Conservation (phyloP, 2,888 invertebrate genomes). For the Nemoura dubitans region DNA sequence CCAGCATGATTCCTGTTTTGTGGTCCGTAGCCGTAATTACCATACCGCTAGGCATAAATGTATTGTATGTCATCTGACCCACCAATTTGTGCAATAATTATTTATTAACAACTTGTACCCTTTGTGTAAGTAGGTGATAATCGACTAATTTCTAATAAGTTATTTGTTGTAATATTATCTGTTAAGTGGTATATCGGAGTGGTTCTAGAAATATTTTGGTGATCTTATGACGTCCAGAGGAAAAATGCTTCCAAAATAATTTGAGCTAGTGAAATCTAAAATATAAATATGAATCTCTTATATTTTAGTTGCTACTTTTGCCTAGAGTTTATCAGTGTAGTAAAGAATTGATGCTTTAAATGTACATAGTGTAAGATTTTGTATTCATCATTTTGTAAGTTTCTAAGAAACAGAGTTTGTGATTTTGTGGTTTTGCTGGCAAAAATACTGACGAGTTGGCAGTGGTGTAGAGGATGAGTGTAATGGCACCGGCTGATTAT, state of each 20-base stretch:
- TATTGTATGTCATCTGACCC: background rate
- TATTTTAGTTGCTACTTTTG: background rate
- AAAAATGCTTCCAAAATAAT: background rate
- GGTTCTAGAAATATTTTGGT: background rate
- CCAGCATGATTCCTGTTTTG: background rate
- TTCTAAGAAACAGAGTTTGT: background rate
- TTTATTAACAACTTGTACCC: background rate
- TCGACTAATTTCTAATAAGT: background rate
- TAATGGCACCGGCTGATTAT: background rate
- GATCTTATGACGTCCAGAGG: background rate
- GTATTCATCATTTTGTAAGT: background rate
- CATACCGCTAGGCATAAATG: background rate
- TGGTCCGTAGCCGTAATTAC: background rate
- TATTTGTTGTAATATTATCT: background rate
- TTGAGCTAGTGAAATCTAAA: background rate
- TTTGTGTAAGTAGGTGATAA: no score
- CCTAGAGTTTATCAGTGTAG: background rate
- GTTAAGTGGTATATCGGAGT: background rate
- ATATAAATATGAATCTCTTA: background rate
- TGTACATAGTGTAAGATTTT: background rate
- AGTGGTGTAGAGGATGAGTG: background rate
- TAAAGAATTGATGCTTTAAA: background rate
- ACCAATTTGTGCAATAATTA: background rate
- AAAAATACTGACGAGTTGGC: background rate
- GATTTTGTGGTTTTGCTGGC: constrained; percentile 4